Evolutionary conservation across 1,140 invertebrate species (phyloP), one percentile per base, ranked within the genome.

Genomic region (Argopecten irradians): DNA sequence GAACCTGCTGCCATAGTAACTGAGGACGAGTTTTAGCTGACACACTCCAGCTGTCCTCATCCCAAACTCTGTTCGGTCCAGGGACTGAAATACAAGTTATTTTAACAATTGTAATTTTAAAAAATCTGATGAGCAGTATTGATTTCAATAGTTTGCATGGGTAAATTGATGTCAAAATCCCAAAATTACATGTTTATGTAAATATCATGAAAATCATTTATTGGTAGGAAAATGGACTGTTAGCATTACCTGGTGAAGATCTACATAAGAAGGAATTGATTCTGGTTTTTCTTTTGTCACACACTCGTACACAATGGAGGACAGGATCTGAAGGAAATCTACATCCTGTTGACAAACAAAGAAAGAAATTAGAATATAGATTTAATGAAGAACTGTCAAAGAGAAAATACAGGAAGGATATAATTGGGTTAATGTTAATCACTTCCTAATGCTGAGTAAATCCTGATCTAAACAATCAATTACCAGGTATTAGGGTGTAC

Each of bases 261-360:
- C 88, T 33, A 94, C 92, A 83, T 94, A 93, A 87, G 97, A 96
- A 7, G 97, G 97, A 89, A 99, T 94, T 32, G 98, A 96, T 93
- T 97, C 97, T 86, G 98, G 95, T 94, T 98, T 98, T 95, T 99
- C 98, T 93, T 97, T 97, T 0, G 98, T 97, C 0, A 98, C 97
- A 89, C 98, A 98, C 94, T 98, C 98, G 93, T 98, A 98, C 41
- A 98, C 97, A 34, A 98, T 95, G 92, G 97, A 96, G 36, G 97
- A 97, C 43, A 98, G 95, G 22, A 96, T 96, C 93, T 98, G 97
- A 43, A 97, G 95, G 34, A 35, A 71, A 28, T 71, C 55, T 5
- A 71, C 55, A 71, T 71, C 55, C 55, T 71, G 55, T 71, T 71
- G 55, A 71, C 55, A 71, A 71, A 71, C n/a, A 71, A 28, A 71